phyloP scores from a whole-genome alignment of 2,113 vertebrate genomes.

The Corythaixoides concolor region DNA sequence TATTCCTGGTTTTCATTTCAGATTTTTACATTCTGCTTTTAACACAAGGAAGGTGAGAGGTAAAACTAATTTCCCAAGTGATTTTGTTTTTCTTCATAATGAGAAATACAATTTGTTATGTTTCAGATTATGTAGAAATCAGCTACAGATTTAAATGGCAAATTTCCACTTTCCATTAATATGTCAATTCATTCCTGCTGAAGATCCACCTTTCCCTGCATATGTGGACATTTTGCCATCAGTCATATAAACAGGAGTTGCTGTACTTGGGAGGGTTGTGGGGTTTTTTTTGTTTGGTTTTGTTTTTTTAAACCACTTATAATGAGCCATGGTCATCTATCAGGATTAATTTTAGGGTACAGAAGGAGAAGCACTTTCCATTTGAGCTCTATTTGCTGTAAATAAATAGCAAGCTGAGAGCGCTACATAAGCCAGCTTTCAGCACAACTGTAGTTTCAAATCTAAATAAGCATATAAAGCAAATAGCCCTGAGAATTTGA shows the following conservation, averaged over 20 bases:
- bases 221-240: background rate
- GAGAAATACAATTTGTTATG: background rate
- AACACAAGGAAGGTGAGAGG: conserved; percentile 26
- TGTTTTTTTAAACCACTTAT: background rate
- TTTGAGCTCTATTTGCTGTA: background rate
- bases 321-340: background rate
- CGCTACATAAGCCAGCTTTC: background rate
- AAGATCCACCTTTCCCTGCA: background rate
- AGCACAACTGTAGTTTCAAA: background rate
- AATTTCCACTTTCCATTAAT: background rate
- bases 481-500: background rate
- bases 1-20: conserved; percentile 3
- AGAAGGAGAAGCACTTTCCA: background rate
- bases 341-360: background rate
- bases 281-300: background rate
- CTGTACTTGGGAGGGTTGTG: background rate
- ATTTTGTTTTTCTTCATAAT: conserved; percentile 31
- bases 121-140: conserved; percentile 16
- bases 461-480: background rate
- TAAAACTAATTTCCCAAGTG: conserved; percentile 47
- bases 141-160: background rate
- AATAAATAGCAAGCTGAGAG: background rate
- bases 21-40: conserved; percentile 23
- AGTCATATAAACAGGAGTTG: background rate
- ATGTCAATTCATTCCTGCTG: background rate